phyloP scores from a whole-genome alignment of 64 coral and sea anemone genomes.

The Dendrophyllia cribrosa region DNA sequence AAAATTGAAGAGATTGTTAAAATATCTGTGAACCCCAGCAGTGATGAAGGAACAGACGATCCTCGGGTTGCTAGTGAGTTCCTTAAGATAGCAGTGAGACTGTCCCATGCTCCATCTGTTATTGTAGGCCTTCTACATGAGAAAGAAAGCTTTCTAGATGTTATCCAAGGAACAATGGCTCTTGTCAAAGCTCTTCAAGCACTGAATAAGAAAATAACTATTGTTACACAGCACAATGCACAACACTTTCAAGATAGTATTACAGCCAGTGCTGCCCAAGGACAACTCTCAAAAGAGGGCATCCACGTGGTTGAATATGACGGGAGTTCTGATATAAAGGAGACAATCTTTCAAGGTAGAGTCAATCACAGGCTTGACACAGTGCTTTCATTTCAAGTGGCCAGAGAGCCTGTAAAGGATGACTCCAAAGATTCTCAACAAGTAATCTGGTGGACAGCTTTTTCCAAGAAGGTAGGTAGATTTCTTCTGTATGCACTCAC shows the following conservation, averaged over 20 bases:
- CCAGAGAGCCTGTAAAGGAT: not conserved
- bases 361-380: conserved; percentile 33
- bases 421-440: not conserved
- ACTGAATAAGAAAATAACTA: conserved; percentile 3
- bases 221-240: not conserved
- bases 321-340: not conserved
- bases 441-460: not conserved
- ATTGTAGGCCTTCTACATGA: conserved; percentile 6
- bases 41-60: not conserved
- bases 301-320: not conserved
- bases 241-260: conserved; percentile 8
- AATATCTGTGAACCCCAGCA: not conserved
- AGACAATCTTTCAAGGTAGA: not conserved
- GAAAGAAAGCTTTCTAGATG: not conserved
- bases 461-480: conserved; percentile 17
- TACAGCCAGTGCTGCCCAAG: not conserved
- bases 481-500: not conserved
- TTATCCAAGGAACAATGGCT: not conserved
- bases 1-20: conserved; percentile 19
- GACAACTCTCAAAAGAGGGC: not conserved
- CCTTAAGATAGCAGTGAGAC: not conserved
- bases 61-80: not conserved
- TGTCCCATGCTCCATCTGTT: conserved; percentile 32
- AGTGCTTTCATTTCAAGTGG: not conserved
- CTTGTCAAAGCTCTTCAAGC: conserved; percentile 41